These are phyloP conservation scores for Salpingus planirostris DNA, from an alignment of 2,888 invertebrate genomes.

Conservation along the genomic window DNA sequence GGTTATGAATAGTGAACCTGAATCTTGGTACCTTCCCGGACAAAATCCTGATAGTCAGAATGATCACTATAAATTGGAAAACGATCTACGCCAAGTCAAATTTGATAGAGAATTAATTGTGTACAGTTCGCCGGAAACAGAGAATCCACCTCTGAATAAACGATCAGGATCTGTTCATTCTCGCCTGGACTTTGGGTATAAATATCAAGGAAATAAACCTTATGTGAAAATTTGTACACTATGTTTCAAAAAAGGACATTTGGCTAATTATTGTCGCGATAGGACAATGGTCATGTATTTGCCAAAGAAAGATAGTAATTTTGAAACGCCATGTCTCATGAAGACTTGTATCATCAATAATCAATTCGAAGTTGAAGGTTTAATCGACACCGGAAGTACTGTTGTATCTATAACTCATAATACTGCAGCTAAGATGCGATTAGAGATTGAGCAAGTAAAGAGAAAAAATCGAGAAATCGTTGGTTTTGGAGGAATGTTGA, in stretches of 20 bases:
- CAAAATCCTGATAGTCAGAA: too few relatives aligned
- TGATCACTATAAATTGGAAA: too few relatives aligned
- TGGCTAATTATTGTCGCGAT: constrained; percentile 6
- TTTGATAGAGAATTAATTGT: constrained; percentile 1
- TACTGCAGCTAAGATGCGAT: constrained; percentile 1
- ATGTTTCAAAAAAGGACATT: constrained; percentile 9
- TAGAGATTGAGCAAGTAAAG: not conserved
- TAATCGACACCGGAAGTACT: constrained; percentile 11
- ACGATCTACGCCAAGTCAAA: too few relatives aligned
- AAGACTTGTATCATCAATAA: constrained; percentile 5
- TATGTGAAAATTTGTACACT: constrained; percentile 6
- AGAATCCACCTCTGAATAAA: constrained; percentile 2
- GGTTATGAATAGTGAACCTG: too few relatives aligned
- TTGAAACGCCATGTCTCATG: too few relatives aligned
- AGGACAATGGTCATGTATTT: too few relatives aligned
- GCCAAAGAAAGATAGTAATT: too few relatives aligned
- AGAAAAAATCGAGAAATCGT: not conserved
- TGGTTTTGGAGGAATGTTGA: constrained; percentile 4
- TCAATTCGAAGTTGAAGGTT: constrained; percentile 2
- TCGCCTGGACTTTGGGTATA: constrained; percentile 10
- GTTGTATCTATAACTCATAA: constrained; percentile 4
- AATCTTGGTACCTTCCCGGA: too few relatives aligned
- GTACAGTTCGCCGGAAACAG: constrained; percentile 1
- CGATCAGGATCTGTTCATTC: constrained; percentile 8
- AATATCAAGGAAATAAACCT: constrained; percentile 4